These are phyloP conservation scores for Anoncus sp. DNA, from an alignment of 2,888 invertebrate genomes.

Conservation along the genomic window DNA sequence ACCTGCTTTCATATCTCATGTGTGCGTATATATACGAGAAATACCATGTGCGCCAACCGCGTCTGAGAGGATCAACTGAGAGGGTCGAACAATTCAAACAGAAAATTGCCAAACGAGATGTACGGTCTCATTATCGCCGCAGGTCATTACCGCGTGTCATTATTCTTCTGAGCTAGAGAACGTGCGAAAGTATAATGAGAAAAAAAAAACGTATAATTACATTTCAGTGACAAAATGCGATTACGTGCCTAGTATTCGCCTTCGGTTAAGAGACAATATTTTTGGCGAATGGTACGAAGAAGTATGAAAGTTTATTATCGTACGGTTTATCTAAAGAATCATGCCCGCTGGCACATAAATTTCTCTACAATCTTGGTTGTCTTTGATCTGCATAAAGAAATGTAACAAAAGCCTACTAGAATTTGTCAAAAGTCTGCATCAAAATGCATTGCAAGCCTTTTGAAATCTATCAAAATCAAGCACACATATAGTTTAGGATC, in stretches of 20 bases:
- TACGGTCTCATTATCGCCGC: constrained; percentile 5
- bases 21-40: not conserved
- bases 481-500: too few relatives aligned
- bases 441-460: not conserved
- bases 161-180: not conserved
- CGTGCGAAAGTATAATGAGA: constrained; percentile 5
- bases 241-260: constrained; percentile 1
- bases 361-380: not conserved
- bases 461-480: not conserved
- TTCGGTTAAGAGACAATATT: not conserved
- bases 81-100: constrained; percentile 10
- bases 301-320: not conserved
- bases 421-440: not conserved
- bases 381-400: not conserved
- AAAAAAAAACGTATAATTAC: not conserved
- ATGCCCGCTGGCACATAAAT: not conserved
- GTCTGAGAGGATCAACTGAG: not conserved
- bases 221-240: not conserved
- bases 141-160: constrained; percentile 6
- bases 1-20: not conserved
- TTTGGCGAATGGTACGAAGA: not conserved
- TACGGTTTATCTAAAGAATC: not conserved
- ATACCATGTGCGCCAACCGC: too few relatives aligned
- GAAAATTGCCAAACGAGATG: constrained; percentile 2
- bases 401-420: not conserved